These are phyloP conservation scores for Drosophila suzukii DNA, from an alignment of 1,140 invertebrate species.

Conservation along the genomic window DNA sequence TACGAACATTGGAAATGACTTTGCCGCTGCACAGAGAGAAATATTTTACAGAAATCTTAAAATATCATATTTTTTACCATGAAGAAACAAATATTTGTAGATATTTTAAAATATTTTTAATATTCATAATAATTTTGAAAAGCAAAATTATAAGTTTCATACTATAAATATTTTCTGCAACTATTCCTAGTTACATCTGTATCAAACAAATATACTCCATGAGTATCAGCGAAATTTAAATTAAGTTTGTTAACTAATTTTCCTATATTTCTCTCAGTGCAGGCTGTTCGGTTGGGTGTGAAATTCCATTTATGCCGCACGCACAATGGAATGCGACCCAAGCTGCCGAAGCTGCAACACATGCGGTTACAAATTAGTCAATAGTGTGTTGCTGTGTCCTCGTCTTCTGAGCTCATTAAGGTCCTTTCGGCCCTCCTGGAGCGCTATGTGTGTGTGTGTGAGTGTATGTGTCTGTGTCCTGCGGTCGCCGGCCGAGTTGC, in stretches of 20 bases:
- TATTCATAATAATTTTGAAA: too few species aligned
- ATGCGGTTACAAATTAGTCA: conserved; percentile 80
- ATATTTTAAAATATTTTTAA: too few species aligned
- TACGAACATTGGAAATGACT: conserved; percentile 55
- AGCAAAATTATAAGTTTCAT: too few species aligned
- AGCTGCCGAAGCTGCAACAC: conserved; percentile 60
- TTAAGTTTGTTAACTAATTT: not conserved
- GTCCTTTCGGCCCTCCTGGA: conserved; percentile 9
- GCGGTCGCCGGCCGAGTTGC: conserved; percentile 39
- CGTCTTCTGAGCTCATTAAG: conserved; percentile 63
- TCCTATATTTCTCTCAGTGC: conserved; percentile 3
- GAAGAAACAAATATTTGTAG: too few species aligned
- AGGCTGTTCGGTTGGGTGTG: conserved; percentile 32
- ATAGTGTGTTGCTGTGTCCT: conserved; percentile 52
- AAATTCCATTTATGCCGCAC: conserved; percentile 71
- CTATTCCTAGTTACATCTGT: too few species aligned
- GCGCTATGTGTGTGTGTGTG: conserved; percentile 6
- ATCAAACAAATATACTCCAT: too few species aligned
- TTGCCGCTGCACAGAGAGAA: conserved; percentile 18
- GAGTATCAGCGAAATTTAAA: too few species aligned
- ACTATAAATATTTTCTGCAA: too few species aligned
- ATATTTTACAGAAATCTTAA: not conserved
- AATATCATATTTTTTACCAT: not conserved
- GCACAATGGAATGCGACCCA: conserved; percentile 61
- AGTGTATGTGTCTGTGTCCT: conserved; percentile 1